Conservation (phyloP, 2,888 invertebrate species). For the Drosophila robusta region DNA sequence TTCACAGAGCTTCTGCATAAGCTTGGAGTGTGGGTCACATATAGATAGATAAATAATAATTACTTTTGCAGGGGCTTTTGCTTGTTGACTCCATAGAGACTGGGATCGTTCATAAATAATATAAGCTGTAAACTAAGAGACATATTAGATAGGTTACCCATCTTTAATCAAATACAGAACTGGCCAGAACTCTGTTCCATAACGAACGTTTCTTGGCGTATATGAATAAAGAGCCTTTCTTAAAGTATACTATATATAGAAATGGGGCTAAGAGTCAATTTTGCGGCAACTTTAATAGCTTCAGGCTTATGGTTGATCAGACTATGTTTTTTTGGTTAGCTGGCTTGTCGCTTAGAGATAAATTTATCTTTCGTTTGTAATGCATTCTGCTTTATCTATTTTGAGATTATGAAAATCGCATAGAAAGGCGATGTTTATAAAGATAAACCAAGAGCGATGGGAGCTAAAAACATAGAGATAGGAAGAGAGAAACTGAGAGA, state of each 20-base stretch:
- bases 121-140: neutral
- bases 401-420: neutral
- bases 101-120: slow-evolving; percentile 19
- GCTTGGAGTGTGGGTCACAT: slow-evolving; percentile 6
- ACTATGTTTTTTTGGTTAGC: neutral
- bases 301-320: no score
- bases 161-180: neutral
- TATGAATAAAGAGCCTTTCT: no score
- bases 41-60: slow-evolving; percentile 5
- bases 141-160: neutral
- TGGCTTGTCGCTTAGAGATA: neutral
- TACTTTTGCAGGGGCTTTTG: slow-evolving; percentile 38
- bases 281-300: no score
- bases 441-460: no score
- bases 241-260: no score
- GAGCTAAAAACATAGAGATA: neutral
- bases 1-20: neutral
- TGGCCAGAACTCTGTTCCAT: neutral
- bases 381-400: no score
- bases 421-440: neutral
- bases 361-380: no score
- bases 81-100: neutral
- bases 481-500: neutral
- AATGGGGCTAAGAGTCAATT: no score
- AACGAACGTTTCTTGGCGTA: no score